These are phyloP conservation scores for Scyliorhinus canicula DNA, from an alignment of 2,797 vertebrate species.

Conservation along the genomic window DNA sequence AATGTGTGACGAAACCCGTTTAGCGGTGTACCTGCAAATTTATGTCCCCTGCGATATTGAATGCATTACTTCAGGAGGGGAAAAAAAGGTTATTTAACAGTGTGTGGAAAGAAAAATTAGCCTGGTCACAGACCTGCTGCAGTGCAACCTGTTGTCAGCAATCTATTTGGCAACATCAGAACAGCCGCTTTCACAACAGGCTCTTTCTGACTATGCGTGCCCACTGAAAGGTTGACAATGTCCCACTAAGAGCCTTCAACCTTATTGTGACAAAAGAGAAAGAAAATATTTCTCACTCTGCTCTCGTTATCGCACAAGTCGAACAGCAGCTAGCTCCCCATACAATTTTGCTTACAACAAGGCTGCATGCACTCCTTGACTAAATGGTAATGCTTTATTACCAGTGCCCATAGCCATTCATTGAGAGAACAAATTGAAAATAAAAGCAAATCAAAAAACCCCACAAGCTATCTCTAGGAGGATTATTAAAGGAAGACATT, in stretches of 20 bases:
- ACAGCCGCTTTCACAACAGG: neutral
- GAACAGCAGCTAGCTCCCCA: neutral
- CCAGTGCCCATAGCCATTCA: neutral
- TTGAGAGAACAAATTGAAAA: neutral
- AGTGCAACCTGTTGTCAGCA: neutral
- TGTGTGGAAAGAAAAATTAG: neutral
- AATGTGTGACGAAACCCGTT: neutral
- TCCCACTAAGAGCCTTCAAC: conserved; percentile 9
- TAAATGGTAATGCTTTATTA: neutral
- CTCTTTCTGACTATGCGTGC: neutral
- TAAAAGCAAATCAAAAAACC: neutral
- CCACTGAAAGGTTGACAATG: neutral
- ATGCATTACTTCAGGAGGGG: neutral
- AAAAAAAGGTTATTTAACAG: neutral
- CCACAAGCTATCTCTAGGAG: neutral
- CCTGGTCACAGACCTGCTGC: neutral
- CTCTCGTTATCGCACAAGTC: neutral
- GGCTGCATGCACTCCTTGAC: neutral
- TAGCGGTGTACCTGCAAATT: neutral
- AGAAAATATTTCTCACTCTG: conserved; percentile 1
- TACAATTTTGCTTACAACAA: neutral
- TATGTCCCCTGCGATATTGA: neutral
- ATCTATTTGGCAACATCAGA: neutral
- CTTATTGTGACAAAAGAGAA: conserved; percentile 28
- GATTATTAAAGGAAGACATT: neutral